A percentile compares a stretch with the other conserved stretches of the same genome.
These are phyloP conservation scores for Clusia tigrina DNA, from an alignment of 2,888 invertebrate species.

Conservation along the genomic window DNA sequence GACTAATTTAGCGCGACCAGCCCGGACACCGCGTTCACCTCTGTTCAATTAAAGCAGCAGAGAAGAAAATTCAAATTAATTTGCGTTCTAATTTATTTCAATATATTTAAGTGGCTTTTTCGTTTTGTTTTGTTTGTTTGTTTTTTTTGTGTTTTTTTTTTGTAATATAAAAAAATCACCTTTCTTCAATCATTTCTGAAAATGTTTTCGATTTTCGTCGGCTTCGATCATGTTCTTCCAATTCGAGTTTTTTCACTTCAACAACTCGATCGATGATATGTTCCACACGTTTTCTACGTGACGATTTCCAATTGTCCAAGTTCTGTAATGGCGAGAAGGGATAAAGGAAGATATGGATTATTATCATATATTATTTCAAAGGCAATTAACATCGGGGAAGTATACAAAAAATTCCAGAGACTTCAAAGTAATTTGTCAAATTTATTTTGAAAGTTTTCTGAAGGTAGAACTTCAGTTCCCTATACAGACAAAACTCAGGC, in stretches of 20 bases:
- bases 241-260: conserved; percentile 86
- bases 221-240: conserved; percentile 76
- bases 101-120: background rate
- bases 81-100: no score
- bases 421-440: no score
- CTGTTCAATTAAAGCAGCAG: background rate
- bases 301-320: conserved; percentile 93
- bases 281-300: conserved; percentile 89
- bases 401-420: no score
- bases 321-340: conserved; percentile 69
- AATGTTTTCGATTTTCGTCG: conserved; percentile 89
- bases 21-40: conserved; percentile 1
- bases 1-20: conserved; percentile 70
- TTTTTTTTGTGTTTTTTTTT: background rate
- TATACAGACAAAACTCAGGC: no score
- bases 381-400: no score
- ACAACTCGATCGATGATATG: conserved; percentile 90
- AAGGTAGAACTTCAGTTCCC: no score
- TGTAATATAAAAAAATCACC: conserved; percentile 65
- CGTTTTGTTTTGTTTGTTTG: background rate
- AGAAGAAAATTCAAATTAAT: background rate
- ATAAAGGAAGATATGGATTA: background rate
- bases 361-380: no score
- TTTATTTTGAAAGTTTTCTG: no score
- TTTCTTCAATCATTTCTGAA: conserved; percentile 92